A percentile compares a stretch with the other conserved stretches of the same genome.
Conservation (phyloP, 1,140 invertebrate genomes). For the Drosophila erecta region DNA sequence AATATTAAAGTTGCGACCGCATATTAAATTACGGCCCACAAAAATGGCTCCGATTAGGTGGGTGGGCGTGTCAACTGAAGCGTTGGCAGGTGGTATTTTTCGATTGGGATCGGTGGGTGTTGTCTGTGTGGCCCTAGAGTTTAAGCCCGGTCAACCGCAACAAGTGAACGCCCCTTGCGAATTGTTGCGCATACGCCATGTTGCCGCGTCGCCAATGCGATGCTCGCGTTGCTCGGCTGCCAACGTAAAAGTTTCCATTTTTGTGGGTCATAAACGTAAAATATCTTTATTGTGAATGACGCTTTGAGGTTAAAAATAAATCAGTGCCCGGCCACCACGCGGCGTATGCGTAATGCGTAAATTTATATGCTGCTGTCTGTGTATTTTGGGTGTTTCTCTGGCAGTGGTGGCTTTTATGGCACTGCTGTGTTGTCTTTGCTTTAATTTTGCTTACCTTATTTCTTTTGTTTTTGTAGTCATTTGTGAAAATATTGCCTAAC, state of each 20-base stretch:
- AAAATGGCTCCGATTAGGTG: slow-evolving; percentile 69
- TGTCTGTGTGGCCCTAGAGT: slow-evolving; percentile 48
- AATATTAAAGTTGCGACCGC: slow-evolving; percentile 65
- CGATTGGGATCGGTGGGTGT: slow-evolving; percentile 8
- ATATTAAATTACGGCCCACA: slow-evolving; percentile 76
- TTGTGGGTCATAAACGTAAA: slow-evolving; percentile 77
- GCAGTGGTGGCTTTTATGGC: slow-evolving; percentile 38
- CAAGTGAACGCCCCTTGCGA: slow-evolving; percentile 58
- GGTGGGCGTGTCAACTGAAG: neutral
- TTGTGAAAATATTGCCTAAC: slow-evolving; percentile 80
- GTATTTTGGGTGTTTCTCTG: slow-evolving; percentile 8
- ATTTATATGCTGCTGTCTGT: slow-evolving; percentile 44
- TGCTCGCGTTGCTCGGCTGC: slow-evolving; percentile 9
- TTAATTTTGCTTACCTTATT: slow-evolving; percentile 35
- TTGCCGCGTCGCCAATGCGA: slow-evolving; percentile 9
- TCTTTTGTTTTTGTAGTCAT: slow-evolving; percentile 70
- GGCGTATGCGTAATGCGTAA: slow-evolving; percentile 70
- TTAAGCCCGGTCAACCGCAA: slow-evolving; percentile 61
- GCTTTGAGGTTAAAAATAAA: slow-evolving; percentile 79
- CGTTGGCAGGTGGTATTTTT: slow-evolving; percentile 7
- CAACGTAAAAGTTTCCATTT: slow-evolving; percentile 53
- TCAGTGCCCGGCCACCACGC: slow-evolving; percentile 57
- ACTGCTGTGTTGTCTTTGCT: slow-evolving; percentile 39
- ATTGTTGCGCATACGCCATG: slow-evolving; percentile 76
- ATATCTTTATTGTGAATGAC: slow-evolving; percentile 77